These are phyloP conservation scores for Elgonia sp. DNA, from an alignment of 2,888 invertebrate genomes.

Conservation along the genomic window DNA sequence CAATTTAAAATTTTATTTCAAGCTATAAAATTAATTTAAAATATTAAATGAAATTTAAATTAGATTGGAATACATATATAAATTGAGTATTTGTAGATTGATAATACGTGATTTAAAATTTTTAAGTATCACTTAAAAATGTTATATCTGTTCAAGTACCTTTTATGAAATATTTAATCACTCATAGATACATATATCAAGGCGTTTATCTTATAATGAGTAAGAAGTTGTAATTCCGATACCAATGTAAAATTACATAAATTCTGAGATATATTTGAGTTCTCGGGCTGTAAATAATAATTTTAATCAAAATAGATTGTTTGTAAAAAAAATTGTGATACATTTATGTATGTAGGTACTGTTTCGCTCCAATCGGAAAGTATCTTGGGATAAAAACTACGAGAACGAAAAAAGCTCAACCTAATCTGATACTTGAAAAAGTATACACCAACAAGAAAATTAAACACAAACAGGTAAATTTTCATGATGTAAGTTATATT, in stretches of 20 bases:
- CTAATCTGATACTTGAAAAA: slow-evolving; percentile 92
- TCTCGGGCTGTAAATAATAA: too few relatives aligned
- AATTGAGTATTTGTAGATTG: too few relatives aligned
- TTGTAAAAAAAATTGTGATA: neutral
- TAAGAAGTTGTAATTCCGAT: neutral
- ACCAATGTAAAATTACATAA: neutral
- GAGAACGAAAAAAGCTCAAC: slow-evolving; percentile 92
- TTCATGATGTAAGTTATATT: neutral
- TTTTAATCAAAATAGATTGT: too few relatives aligned
- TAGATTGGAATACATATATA: too few relatives aligned
- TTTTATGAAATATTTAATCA: slow-evolving; percentile 8
- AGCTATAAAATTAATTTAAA: too few relatives aligned
- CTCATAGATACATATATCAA: slow-evolving; percentile 34
- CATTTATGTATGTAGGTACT: slow-evolving; percentile 88
- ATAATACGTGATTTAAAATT: too few relatives aligned
- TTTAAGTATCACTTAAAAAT: too few relatives aligned
- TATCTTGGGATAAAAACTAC: slow-evolving; percentile 94
- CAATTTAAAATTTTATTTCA: too few relatives aligned
- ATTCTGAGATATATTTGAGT: too few relatives aligned
- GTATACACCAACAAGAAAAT: slow-evolving; percentile 92
- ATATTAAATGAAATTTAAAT: too few relatives aligned
- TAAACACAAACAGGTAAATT: slow-evolving; percentile 92
- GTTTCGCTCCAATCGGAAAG: slow-evolving; percentile 93
- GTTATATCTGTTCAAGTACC: too few relatives aligned
- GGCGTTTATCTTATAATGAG: slow-evolving; percentile 26